Evolutionary conservation across 2,888 invertebrate genomes (phyloP).

Genomic region (Tinea semifulvella): DNA sequence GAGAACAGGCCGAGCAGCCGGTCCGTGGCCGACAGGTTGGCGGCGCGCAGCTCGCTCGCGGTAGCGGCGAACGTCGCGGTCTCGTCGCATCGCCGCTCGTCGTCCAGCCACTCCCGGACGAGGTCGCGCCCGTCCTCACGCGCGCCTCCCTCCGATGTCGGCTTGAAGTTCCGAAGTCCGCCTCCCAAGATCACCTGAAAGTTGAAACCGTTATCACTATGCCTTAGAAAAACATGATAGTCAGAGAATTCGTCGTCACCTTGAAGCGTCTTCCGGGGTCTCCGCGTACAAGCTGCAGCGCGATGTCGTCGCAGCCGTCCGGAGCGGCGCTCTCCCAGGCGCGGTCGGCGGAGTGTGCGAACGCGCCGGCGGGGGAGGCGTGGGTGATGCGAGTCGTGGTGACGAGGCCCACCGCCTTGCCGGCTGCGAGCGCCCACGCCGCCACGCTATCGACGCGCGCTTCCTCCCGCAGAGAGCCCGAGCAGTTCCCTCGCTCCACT

Average conservation of each 20-base stretch:
- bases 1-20: constrained; percentile 57
- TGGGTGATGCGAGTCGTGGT: constrained; percentile 83
- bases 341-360: constrained; percentile 72
- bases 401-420: constrained; percentile 65
- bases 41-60: constrained; percentile 42
- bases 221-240: neutral
- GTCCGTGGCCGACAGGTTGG: constrained; percentile 45
- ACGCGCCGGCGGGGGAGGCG: constrained; percentile 77
- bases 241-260: constrained; percentile 39
- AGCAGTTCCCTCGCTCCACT: constrained; percentile 54
- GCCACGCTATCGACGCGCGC: constrained; percentile 62
- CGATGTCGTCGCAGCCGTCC: constrained; percentile 72
- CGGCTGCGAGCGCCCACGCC: constrained; percentile 62
- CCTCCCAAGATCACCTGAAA: constrained; percentile 64
- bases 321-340: constrained; percentile 77
- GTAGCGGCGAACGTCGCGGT: constrained; percentile 55
- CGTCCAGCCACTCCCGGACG: constrained; percentile 65
- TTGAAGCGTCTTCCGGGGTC: constrained; percentile 66
- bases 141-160: constrained; percentile 48
- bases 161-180: constrained; percentile 60
- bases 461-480: constrained; percentile 31
- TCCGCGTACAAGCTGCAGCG: constrained; percentile 67
- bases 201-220: too few relatives aligned
- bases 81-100: constrained; percentile 26
- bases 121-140: constrained; percentile 67